Evolutionary conservation across 2,797 vertebrate species (phyloP), one percentile per base, ranked within the genome.

Genomic region (Xerus rutilus): DNA sequence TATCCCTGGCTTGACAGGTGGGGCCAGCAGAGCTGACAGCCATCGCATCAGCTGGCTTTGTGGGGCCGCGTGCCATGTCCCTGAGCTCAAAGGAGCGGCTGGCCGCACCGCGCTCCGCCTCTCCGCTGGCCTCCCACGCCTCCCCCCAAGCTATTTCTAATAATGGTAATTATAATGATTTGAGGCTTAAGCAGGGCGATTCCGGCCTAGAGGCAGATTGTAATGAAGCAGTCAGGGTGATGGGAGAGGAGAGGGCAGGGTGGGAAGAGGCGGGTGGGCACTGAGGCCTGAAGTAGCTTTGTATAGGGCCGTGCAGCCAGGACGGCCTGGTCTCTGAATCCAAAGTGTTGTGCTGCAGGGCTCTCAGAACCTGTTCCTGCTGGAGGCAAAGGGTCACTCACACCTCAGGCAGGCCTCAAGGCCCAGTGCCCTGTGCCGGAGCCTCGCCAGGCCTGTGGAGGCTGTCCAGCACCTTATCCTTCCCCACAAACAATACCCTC

Each of bases 1-100:
- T 98, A 98, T 99, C 97, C 96, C 93, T 89, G 69, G 82, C 73
- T 98, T 99, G 99, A 99, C 99, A 99, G 99, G 98, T 98, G 96
- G 99, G 98, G 98, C 99, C 99, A 99, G 99, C 97, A 6, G 98
- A 99, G 99, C 98, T 99, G 99, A 99, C 99, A 99, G 99, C 97
- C 98, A 3, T 98, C 98, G 98, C 97, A 97, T 99, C 98, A 98
- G 98, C 98, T 96, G 98, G 99, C 99, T 99, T 98, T 99, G 98
- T 99, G 99, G 99, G 98, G 98, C 97, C 97, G 95, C 96, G 95
- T 97, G 98, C 98, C 98, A 70, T 97, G 21, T 98, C 98, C 95
- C 98, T 95, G 91, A 57, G 98, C 98, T 98, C 93, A 84, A 97
- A 97, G 95, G 95, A 77, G 98, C 92, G 97, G 97, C 96, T 97